These are phyloP conservation scores for Lydus trimaculatus DNA, from an alignment of 2,888 invertebrate species.

Conservation along the genomic window DNA sequence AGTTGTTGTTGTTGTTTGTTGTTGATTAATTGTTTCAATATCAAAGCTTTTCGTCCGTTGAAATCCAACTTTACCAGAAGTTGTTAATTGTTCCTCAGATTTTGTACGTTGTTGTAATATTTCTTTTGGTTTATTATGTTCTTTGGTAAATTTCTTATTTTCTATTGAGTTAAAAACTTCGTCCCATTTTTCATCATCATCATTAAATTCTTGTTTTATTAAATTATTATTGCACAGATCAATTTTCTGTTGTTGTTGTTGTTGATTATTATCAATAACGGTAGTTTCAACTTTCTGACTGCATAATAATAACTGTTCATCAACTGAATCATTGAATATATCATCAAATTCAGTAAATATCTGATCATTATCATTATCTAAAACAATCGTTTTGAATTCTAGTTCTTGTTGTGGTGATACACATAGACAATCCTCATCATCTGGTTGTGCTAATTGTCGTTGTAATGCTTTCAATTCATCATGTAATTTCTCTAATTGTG, in stretches of 20 bases:
- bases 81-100: constrained; percentile 29
- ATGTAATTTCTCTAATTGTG: constrained; percentile 54
- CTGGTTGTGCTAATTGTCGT: constrained; percentile 46
- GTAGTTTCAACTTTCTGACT: constrained; percentile 54
- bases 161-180: background rate
- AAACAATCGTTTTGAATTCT: constrained; percentile 37
- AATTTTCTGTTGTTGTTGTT: constrained; percentile 1
- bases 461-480: constrained; percentile 53
- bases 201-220: constrained; percentile 36
- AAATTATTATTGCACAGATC: constrained; percentile 40
- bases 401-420: constrained; percentile 48
- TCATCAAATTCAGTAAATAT: constrained; percentile 41
- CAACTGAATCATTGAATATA: constrained; percentile 55
- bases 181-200: constrained; percentile 1
- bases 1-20: background rate
- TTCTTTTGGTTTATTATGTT: constrained; percentile 6
- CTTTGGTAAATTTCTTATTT: background rate
- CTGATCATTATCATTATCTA: constrained; percentile 16
- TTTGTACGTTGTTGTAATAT: constrained; percentile 33
- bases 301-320: constrained; percentile 53
- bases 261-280: constrained; percentile 19
- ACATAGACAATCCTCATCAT: constrained; percentile 46
- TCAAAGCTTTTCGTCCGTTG: constrained; percentile 51
- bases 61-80: constrained; percentile 44
- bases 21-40: constrained; percentile 20